phyloP scores from a whole-genome alignment of 1,140 invertebrate genomes.

The Zophobas atratus region DNA sequence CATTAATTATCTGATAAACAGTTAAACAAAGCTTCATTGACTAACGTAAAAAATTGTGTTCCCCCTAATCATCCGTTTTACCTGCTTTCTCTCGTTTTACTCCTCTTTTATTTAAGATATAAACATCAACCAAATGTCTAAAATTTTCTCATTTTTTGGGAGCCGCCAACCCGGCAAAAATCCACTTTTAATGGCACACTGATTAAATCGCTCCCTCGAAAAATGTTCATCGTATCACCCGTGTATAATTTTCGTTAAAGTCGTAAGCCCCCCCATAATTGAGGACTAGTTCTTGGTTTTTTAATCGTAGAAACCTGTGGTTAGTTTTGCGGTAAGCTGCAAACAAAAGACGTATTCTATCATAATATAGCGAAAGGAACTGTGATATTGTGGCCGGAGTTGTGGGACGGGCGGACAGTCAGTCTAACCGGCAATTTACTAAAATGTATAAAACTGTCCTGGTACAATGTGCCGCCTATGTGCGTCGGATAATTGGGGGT shows the following conservation, averaged over 20 bases:
- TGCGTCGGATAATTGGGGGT: constrained; percentile 52
- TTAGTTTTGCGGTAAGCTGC: constrained; percentile 51
- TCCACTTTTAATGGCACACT: constrained; percentile 22
- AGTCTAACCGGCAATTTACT: constrained; percentile 53
- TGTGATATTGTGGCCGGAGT: constrained; percentile 40
- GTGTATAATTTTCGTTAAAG: constrained; percentile 30
- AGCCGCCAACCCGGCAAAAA: constrained; percentile 4
- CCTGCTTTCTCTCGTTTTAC: too few relatives aligned
- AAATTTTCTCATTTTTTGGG: constrained; percentile 2
- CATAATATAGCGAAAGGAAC: constrained; percentile 34
- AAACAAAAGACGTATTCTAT: constrained; percentile 45
- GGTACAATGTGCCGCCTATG: constrained; percentile 43
- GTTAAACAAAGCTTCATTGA: too few relatives aligned
- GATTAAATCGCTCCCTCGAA: constrained; percentile 29
- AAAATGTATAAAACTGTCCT: constrained; percentile 59
- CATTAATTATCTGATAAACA: too few relatives aligned
- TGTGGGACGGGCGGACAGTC: constrained; percentile 54
- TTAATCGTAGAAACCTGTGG: constrained; percentile 50
- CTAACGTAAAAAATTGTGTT: too few relatives aligned
- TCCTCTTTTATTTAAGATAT: not conserved
- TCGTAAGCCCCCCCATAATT: constrained; percentile 40
- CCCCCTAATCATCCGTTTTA: too few relatives aligned
- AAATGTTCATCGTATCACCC: constrained; percentile 4
- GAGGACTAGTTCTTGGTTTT: constrained; percentile 30
- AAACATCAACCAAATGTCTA: not conserved